A percentile compares a stretch with the other conserved stretches of the same genome.
Evolutionary conservation across 2,113 vertebrate species (phyloP).

Genomic region (Lophius piscatorius): DNA sequence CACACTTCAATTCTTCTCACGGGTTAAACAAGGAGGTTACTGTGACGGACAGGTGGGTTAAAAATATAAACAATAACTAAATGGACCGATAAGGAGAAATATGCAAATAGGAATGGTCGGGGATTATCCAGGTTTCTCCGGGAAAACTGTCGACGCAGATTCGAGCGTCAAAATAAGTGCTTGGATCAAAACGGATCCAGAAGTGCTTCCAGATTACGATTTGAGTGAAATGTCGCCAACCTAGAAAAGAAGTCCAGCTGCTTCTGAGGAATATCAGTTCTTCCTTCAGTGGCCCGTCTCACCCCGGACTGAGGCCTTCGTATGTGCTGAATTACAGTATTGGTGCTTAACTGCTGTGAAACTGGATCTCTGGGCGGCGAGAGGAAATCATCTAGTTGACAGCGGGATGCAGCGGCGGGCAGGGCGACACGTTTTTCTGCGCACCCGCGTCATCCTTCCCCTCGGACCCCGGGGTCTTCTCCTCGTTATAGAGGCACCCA

Average conservation of each 20-base stretch:
- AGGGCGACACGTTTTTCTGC: slow-evolving; percentile 50
- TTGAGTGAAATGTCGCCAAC: no score
- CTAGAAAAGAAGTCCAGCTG: no score
- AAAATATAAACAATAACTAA: slow-evolving; percentile 12
- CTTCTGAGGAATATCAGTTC: no score
- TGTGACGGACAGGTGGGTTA: not conserved
- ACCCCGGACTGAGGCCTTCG: not conserved
- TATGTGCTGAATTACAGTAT: not conserved
- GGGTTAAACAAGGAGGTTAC: not conserved
- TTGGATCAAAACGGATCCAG: no score
- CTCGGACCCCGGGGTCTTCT: not conserved
- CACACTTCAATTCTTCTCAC: not conserved
- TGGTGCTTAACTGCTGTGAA: not conserved
- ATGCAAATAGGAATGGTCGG: slow-evolving; percentile 9
- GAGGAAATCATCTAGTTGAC: slow-evolving; percentile 22
- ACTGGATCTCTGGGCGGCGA: not conserved
- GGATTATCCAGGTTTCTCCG: no score
- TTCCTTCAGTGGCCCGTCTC: no score
- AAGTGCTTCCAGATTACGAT: no score
- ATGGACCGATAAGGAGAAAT: slow-evolving; percentile 28
- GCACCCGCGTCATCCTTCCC: not conserved
- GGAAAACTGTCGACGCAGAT: not conserved
- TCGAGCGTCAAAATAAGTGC: no score
- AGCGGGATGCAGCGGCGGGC: slow-evolving; percentile 73
- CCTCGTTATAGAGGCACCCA: slow-evolving; percentile 68